Evolutionary conservation across 1,140 invertebrate species (phyloP).

Genomic region (Melitaea cinxia): DNA sequence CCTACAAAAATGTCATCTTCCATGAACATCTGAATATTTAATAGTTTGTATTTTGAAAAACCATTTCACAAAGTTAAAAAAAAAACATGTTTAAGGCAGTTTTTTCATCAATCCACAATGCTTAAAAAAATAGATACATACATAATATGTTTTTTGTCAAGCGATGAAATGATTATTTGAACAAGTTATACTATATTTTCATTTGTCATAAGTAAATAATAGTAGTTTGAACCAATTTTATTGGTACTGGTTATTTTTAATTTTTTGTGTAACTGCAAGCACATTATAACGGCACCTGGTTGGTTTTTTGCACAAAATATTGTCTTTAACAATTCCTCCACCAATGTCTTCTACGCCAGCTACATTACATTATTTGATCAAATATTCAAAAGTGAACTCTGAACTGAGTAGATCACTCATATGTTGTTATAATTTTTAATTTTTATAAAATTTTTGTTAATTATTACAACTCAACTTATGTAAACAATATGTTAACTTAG

Average conservation of each 20-base stretch:
- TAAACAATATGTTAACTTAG: no score
- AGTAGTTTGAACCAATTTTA: neutral
- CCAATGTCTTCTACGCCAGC: slow-evolving; percentile 14
- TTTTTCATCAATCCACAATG: no score
- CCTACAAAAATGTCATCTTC: no score
- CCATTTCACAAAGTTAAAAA: no score
- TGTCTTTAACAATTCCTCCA: slow-evolving; percentile 11
- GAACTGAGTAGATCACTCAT: slow-evolving; percentile 1
- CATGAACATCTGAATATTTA: no score
- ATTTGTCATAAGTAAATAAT: slow-evolving; percentile 2
- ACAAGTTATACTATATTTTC: neutral
- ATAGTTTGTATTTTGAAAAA: no score
- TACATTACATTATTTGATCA: slow-evolving; percentile 21
- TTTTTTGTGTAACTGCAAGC: neutral
- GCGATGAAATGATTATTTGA: neutral
- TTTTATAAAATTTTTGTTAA: neutral
- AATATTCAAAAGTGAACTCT: neutral
- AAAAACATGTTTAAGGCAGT: neutral
- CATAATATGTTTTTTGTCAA: neutral
- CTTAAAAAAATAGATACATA: no score
- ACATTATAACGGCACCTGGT: slow-evolving; percentile 13
- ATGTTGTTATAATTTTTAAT: neutral
- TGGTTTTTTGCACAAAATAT: slow-evolving; percentile 14
- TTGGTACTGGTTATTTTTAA: neutral
- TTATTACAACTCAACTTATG: neutral